Percentiles rank a stretch among this genome's conserved stretches.
Conservation (phyloP, 2,797 vertebrate species). For the Acrocephalus scirpaceus region DNA sequence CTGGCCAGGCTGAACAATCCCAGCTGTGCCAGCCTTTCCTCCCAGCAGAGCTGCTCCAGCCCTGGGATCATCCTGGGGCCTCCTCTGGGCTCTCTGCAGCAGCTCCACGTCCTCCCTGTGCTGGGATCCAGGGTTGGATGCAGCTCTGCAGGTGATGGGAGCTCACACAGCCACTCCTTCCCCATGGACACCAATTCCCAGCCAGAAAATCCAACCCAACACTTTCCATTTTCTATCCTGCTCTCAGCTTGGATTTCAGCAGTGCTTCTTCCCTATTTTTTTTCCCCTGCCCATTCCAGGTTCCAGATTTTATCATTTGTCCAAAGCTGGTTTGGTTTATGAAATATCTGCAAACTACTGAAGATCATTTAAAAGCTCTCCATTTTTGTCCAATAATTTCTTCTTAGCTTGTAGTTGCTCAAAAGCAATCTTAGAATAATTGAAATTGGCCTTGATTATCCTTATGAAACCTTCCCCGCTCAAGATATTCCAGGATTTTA, state of each 20-base stretch:
- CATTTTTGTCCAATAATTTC: neutral
- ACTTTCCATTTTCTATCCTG: neutral
- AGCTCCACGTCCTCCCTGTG: no score
- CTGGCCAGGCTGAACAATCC: no score
- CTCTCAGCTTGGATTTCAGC: neutral
- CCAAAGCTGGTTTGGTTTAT: neutral
- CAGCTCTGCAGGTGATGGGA: neutral
- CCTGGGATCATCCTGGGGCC: no score
- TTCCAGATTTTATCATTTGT: neutral
- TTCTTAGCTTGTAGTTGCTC: neutral
- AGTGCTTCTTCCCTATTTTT: neutral
- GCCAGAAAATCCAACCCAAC: neutral
- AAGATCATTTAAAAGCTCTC: neutral
- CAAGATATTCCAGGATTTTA: neutral
- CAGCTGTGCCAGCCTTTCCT: no score
- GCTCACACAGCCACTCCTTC: neutral
- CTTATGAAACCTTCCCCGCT: neutral
- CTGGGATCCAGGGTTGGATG: neutral
- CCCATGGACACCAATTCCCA: neutral
- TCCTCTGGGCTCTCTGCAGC: no score
- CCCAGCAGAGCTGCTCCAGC: no score
- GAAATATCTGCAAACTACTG: neutral
- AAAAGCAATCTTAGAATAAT: neutral
- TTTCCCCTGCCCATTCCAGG: neutral
- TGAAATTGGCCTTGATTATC: neutral